Evolutionary conservation across 2,113 vertebrate species (phyloP), one percentile per base, ranked within the genome.

Genomic region (Formicarius rufipectus): DNA sequence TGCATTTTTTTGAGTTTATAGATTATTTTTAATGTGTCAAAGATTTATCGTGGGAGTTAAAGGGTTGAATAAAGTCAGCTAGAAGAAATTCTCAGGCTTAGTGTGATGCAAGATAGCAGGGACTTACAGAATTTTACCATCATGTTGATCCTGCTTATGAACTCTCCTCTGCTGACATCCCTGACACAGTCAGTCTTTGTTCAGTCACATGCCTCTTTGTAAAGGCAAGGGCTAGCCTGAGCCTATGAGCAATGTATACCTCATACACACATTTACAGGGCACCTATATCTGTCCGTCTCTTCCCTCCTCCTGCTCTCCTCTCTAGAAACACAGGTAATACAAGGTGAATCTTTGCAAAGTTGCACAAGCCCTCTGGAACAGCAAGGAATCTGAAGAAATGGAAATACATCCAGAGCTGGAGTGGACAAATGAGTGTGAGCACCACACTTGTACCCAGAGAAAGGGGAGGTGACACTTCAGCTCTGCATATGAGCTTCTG

Each of bases 1-100:
- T 55, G 81, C 44, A n/a, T 66, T 85, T 93, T 88, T 92, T 67
- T 83, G 71, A 71, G 66, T 82, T 75, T 95, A 93, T 96, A 86
- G 90, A 89, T 97, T 96, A 97, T 89, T 96, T 93, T 97, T 89
- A 96, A 94, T 75, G 88, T 87, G 89, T 86, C 94, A 87, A 85
- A 89, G 79, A 92, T 96, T 83, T 87, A 87, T 90, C 8, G 6
- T 84, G 80, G 74, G 87, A 95, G 93, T 97, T 96, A 94, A 96
- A 97, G 90, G 89, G 91, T 95, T 91, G 95, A 94, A 94, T 76
- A 80, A 94, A 82, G 71, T 42, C 84, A 91, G 87, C 82, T 84
- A 94, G 89, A 87, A 87, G 59, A 96, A 96, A 91, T 95, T 96
- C 75, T 90, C 56, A 95, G 93, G 94, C 85, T 92, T 77, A 85